Evolutionary conservation across 1,140 invertebrate species (phyloP), one percentile per base, ranked within the genome.

Genomic region (Pseudomyrmex cubaensis): DNA sequence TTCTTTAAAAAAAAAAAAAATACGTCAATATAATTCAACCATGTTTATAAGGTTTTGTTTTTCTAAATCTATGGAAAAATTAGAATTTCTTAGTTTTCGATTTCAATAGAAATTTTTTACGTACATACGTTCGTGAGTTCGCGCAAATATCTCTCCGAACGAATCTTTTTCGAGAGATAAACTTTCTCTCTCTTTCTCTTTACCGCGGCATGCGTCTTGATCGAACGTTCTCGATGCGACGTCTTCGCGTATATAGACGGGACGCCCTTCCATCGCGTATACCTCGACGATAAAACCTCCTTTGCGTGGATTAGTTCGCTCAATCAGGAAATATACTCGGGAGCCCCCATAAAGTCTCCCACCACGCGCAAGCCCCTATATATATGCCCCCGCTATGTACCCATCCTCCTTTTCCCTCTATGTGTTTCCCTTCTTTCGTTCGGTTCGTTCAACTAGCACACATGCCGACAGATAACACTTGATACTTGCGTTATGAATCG

Each of bases 261-360:
- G 84, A 72, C n/a, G 72, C 89, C 87, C 85, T 90, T 87, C 91
- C 90, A 91, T 92, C 91, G 90, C 88, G 91, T 92, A 92, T 90
- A 92, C 89, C 90, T 87, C 89, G 90, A 91, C 91, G 90, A 92
- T 92, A 92, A 92, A 92, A 92, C 91, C 91, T 92, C 86, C 91
- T 92, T 92, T 92, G 91, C 91, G 91, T 91, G 91, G 91, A 92
- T 92, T 92, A 92, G 92, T 91, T 90, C 91, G 91, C 92, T 92
- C 92, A 92, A 92, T 92, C 92, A 92, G 90, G 91, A 92, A 92
- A 92, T 92, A 92, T 92, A 92, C 90, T 92, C 87, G 63, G 83
- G 82, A 86, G 86, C 90, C 91, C 90, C 90, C 91, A 92, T 91
- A 92, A 92, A 85, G 87, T 86, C 82, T 86, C 70, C 83, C 85